A percentile compares a stretch with the other conserved stretches of the same genome.
Evolutionary conservation across 2,888 invertebrate species (phyloP).

Genomic region (Aspidiotus rigidus): DNA sequence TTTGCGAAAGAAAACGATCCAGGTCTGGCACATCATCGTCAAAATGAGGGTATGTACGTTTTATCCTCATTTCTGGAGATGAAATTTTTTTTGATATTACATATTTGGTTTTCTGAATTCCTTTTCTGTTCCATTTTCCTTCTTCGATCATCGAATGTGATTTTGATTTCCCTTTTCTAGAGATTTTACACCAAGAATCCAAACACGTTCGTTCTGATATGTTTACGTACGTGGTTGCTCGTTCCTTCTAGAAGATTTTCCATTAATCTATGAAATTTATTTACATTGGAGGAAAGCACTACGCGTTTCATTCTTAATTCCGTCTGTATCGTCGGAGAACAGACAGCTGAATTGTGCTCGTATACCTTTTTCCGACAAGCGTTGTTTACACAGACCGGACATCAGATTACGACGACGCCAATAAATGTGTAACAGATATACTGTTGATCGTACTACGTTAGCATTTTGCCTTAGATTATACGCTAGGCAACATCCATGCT

Average conservation of each 20-base stretch:
- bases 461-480: too few species aligned
- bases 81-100: too few species aligned
- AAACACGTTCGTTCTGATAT: conserved; percentile 3
- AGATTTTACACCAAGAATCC: not conserved
- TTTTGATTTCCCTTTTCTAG: not conserved
- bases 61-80: too few species aligned
- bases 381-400: conserved; percentile 24
- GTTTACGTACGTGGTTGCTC: conserved; percentile 28
- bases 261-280: conserved; percentile 31
- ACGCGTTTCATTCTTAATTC: conserved; percentile 30
- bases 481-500: too few species aligned
- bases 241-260: conserved; percentile 25
- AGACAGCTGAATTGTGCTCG: conserved; percentile 21
- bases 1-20: too few species aligned
- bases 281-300: conserved; percentile 26
- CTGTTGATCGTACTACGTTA: too few species aligned
- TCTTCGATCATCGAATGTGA: not conserved
- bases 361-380: conserved; percentile 1
- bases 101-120: too few species aligned
- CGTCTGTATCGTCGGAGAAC: conserved; percentile 28
- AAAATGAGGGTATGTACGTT: too few species aligned
- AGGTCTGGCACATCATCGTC: too few species aligned
- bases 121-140: too few species aligned
- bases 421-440: too few species aligned
- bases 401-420: conserved; percentile 16